These are phyloP conservation scores for Trematomus loennbergii DNA, from an alignment of 2,113 vertebrate species.

Conservation along the genomic window DNA sequence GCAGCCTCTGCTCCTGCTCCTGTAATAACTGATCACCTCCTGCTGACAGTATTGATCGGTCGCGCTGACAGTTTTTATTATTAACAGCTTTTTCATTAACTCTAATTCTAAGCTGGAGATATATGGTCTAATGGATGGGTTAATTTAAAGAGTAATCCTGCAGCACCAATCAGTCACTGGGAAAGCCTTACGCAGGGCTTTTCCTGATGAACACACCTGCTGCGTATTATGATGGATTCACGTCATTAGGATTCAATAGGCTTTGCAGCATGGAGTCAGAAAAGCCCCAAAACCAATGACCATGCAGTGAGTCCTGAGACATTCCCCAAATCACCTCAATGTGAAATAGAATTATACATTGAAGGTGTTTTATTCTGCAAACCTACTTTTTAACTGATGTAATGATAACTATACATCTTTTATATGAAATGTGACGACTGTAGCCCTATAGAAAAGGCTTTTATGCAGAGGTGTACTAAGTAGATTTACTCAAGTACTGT, in stretches of 20 bases:
- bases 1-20: not conserved
- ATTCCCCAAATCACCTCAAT: not conserved
- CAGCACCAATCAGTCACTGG: not conserved
- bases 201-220: constrained; percentile 28
- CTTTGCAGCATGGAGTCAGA: not conserved
- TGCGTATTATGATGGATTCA: constrained; percentile 26
- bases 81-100: constrained; percentile 48
- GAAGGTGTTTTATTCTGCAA: not conserved
- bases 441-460: too few relatives aligned
- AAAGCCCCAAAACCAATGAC: not conserved
- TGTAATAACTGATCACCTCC: constrained; percentile 49
- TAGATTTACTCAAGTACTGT: too few relatives aligned
- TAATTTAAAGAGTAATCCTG: constrained; percentile 47
- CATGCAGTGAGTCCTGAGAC: not conserved
- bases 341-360: not conserved
- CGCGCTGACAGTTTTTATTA: constrained; percentile 41
- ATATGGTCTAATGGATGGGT: constrained; percentile 47
- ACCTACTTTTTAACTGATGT: not conserved
- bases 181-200: constrained; percentile 47
- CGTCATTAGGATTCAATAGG: constrained; percentile 1
- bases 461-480: too few relatives aligned
- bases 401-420: too few relatives aligned
- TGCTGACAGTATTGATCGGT: constrained; percentile 62
- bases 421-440: too few relatives aligned
- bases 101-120: constrained; percentile 42